Base-by-base conservation (phyloP, 2,797 vertebrate genomes). In the Lerista edwardsae region DNA sequence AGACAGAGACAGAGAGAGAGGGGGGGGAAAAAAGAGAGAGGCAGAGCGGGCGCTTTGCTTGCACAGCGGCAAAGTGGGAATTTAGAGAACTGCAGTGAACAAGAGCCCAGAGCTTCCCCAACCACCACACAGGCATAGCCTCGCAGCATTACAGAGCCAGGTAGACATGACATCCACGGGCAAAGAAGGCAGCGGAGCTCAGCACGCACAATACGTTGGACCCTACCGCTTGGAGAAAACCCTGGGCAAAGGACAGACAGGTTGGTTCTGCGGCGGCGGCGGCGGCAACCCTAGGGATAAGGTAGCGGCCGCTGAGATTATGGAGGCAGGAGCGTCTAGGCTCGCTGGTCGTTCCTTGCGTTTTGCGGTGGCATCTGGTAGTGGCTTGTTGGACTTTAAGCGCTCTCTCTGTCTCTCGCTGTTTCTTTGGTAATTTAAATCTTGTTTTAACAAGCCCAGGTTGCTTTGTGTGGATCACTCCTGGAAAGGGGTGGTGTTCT, bases 161-260 rank as follows among this genome's bases (percentile, higher is more conserved):
- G 94, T 94, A 96, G 96, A 96, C 96, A 99, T 99, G 98, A 98
- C 98, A 97, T 98, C 98, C 95, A 98, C 98, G 96, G 98, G 97
- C 91, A 99, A 99, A 96, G 98, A 99, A 97, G 97, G 97, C 97
- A 98, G 97, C 97, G 98, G 97, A 94, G 97, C 97, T 95, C 98
- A 98, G 93, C 98, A 99, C 94, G 98, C 98, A 97, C 99, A 97
- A 96, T 99, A 99, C 96, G 98, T 99, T 97, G 98, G 98, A 98
- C 98, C 98, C 91, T 99, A 99, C 92, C 98, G 98, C 91, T 96
- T 99, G 97, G 98, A 99, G 97, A 99, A 99, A 97, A 99, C 98
- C 94, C 97, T 99, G 87, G 98, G 98, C 92, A 99, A 99, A 96
- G 98, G 98, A 96, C 98, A 99, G 98, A 99, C 98, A 99, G 98